Conservation (phyloP, 2,888 invertebrate species). For the Spilosoma lubricipeda region DNA sequence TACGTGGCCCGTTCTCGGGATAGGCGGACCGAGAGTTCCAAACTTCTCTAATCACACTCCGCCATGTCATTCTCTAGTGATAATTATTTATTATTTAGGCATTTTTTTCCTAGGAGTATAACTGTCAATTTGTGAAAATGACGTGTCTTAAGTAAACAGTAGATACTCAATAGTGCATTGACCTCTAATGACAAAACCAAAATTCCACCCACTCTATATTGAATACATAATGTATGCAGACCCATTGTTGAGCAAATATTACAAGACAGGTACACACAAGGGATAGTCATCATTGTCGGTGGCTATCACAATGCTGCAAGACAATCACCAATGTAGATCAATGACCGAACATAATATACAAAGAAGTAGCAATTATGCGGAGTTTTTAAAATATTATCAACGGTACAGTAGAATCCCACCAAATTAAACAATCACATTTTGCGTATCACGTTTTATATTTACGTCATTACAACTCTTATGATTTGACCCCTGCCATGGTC, state of each 20-base stretch:
- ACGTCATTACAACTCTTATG: neutral
- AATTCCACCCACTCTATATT: conserved; percentile 8
- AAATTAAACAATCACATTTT: neutral
- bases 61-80: no score
- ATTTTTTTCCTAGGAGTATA: no score
- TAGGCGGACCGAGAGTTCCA: no score
- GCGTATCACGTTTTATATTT: neutral
- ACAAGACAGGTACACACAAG: neutral
- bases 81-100: no score
- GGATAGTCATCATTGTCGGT: neutral
- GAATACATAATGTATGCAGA: conserved; percentile 5
- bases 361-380: neutral
- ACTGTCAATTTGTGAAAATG: neutral
- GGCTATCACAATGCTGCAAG: neutral
- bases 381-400: neutral
- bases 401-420: neutral
- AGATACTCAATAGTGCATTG: conserved; percentile 1
- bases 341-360: neutral
- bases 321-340: neutral
- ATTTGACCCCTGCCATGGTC: neutral
- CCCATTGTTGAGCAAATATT: conserved; percentile 4
- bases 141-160: neutral
- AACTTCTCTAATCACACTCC: no score
- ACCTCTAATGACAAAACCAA: neutral
- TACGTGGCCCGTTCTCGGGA: no score